These are phyloP conservation scores for Thryonomys swinderianus DNA, from an alignment of 2,113 vertebrate species.

Conservation along the genomic window DNA sequence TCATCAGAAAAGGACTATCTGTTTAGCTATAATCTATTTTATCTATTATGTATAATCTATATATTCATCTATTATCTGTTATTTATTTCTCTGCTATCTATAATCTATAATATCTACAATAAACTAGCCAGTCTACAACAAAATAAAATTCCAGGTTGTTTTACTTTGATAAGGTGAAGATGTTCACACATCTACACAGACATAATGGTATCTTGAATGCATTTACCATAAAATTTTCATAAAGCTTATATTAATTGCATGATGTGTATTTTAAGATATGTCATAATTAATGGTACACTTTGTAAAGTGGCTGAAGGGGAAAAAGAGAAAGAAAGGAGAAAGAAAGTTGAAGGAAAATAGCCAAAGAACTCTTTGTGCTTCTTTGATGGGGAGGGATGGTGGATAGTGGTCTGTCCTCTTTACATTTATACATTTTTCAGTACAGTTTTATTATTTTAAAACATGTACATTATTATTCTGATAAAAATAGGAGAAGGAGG, in stretches of 20 bases:
- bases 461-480: not conserved
- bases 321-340: not conserved
- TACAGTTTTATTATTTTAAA: not conserved
- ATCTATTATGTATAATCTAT: too few species aligned
- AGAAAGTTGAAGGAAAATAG: not conserved
- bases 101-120: not conserved
- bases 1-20: constrained; percentile 14
- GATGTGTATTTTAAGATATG: not conserved
- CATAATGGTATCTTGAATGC: not conserved
- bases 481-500: not conserved
- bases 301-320: not conserved
- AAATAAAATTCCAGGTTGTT: not conserved
- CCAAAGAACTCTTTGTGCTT: not conserved
- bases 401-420: not conserved
- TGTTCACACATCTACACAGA: not conserved
- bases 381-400: not conserved
- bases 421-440: not conserved
- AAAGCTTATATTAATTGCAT: not conserved
- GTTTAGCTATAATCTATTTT: too few species aligned
- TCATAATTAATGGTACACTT: not conserved
- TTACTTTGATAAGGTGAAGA: not conserved
- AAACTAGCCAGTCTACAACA: not conserved
- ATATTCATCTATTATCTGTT: too few species aligned
- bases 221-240: not conserved
- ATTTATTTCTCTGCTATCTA: not conserved